Base-by-base conservation (phyloP, 2,888 invertebrate species). In the Minunthozetes semirufus region DNA sequence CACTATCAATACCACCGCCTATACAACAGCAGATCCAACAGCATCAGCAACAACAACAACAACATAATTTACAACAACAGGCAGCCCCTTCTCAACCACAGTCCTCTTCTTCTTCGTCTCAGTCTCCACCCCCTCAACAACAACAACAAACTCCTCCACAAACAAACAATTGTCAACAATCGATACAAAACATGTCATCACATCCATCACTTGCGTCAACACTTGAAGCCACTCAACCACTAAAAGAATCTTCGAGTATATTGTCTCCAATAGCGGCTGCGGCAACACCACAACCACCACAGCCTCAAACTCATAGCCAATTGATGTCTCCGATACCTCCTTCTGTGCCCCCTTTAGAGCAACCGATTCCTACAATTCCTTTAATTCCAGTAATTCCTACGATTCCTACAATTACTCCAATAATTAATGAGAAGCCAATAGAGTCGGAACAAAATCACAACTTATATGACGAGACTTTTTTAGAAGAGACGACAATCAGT, bases 121-220 rank as follows among this genome's bases (percentile, higher is more conserved):
- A n/a, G n/a, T n/a, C n/a, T n/a, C n/a, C n/a, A n/a, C n/a, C n/a
- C n/a, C 73, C 72, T n/a, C 74, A 74, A 19, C 72, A 48, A 17
- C 74, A 33, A 22, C 70, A 71, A 25, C 77, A 72, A 73, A 71
- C 74, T 66, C 56, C 72, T 0, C 73, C 33, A n/a, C 71, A 70
- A 46, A 13, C 9, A 33, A 25, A 70, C 25, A 38, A 38, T n/a
- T 19, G 19, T 68, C 72, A 59, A 50, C 50, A 33, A n/a, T n/a
- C n/a, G n/a, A n/a, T n/a, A n/a, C n/a, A n/a, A n/a, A n/a, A n/a
- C n/a, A n/a, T n/a, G n/a, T n/a, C n/a, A n/a, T n/a, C n/a, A n/a
- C n/a, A n/a, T n/a, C n/a, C n/a, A n/a, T n/a, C n/a, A n/a, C n/a
- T n/a, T n/a, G n/a, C n/a, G n/a, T n/a, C n/a, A n/a, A n/a, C n/a